These are phyloP conservation scores for Ascaphus truei DNA, from an alignment of 2,113 vertebrate genomes.

Conservation along the genomic window DNA sequence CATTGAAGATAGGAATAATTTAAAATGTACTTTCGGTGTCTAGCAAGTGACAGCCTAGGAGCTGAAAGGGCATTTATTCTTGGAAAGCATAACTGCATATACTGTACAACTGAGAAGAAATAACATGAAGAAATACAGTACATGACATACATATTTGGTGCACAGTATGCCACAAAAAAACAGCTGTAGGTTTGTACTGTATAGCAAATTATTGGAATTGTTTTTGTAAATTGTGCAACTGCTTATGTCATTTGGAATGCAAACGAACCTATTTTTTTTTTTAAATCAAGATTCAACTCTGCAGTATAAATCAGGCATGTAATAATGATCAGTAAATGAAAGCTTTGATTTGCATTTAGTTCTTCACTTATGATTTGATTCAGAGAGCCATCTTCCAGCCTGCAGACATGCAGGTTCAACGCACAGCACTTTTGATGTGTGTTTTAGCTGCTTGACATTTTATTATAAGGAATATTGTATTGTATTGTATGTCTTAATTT, in stretches of 20 bases:
- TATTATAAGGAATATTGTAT: too few species aligned
- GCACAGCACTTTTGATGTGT: too few species aligned
- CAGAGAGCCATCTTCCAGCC: too few species aligned
- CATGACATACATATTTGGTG: slow-evolving; percentile 16
- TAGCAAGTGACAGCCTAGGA: not conserved
- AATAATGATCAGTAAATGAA: too few species aligned
- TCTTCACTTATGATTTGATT: too few species aligned
- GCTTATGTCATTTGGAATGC: slow-evolving; percentile 25
- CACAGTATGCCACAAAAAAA: not conserved
- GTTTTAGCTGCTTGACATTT: too few species aligned
- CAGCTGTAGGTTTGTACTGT: slow-evolving; percentile 25
- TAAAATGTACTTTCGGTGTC: slow-evolving; percentile 18
- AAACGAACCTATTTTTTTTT: slow-evolving; percentile 2
- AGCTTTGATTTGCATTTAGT: not conserved
- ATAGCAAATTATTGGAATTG: slow-evolving; percentile 29
- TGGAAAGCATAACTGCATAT: not conserved
- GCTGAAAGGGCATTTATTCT: slow-evolving; percentile 9
- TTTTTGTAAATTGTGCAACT: slow-evolving; percentile 22
- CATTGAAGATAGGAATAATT: slow-evolving; percentile 18
- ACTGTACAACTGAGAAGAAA: slow-evolving; percentile 13
- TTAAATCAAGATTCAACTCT: slow-evolving; percentile 13
- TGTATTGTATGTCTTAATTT: too few species aligned
- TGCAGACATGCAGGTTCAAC: too few species aligned
- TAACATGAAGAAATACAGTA: not conserved
- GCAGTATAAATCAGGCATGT: slow-evolving; percentile 17